phyloP scores from a whole-genome alignment of 2,797 vertebrate genomes.

The Sphenodon punctatus region DNA sequence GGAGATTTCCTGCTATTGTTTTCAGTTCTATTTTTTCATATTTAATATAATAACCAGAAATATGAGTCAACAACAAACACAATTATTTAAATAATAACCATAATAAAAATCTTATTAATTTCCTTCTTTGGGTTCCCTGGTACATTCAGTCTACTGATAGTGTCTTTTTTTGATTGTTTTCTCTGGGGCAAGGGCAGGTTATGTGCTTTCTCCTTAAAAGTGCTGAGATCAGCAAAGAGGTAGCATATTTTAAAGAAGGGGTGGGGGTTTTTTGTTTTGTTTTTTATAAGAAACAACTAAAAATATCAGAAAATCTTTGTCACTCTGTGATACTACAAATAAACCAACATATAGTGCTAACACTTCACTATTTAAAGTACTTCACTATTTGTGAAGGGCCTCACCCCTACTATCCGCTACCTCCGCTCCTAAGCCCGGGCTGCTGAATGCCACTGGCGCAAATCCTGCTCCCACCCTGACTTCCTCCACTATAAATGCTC shows the following conservation, averaged over 20 bases:
- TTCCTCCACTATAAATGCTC: too few species aligned
- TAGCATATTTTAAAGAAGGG: neutral
- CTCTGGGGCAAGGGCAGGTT: neutral
- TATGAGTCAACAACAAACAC: slow-evolving; percentile 62
- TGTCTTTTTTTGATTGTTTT: slow-evolving; percentile 13
- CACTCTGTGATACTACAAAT: too few species aligned
- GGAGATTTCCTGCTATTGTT: slow-evolving; percentile 68
- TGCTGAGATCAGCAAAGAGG: neutral
- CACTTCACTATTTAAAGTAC: fast-evolving
- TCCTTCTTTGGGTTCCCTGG: slow-evolving; percentile 40
- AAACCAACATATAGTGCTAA: too few species aligned
- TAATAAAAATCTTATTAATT: neutral
- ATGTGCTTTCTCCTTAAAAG: neutral
- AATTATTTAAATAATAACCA: slow-evolving; percentile 9
- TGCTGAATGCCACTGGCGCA: too few species aligned
- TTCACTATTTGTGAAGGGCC: neutral
- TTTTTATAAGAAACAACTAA: neutral
- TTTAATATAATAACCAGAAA: slow-evolving; percentile 67
- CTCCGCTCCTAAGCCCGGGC: too few species aligned
- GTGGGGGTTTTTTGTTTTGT: too few species aligned
- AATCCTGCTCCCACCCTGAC: too few species aligned
- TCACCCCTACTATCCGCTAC: too few species aligned
- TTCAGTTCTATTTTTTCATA: slow-evolving; percentile 50
- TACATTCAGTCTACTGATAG: neutral
- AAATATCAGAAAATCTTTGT: neutral